phyloP scores from a whole-genome alignment of 2,888 invertebrate species.

The Deilephila elpenor region DNA sequence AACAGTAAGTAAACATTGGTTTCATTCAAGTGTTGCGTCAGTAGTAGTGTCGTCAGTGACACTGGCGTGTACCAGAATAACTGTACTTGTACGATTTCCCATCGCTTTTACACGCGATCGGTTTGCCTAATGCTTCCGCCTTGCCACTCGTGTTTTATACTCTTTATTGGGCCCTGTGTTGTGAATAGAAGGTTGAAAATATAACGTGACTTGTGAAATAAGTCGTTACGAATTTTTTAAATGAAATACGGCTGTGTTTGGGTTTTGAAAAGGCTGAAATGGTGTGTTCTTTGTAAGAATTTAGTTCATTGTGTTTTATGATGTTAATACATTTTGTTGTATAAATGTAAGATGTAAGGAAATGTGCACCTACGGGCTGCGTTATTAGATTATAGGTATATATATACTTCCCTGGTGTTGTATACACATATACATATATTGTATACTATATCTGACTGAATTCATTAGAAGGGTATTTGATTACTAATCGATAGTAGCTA shows the following conservation, averaged over 20 bases:
- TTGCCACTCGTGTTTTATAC: constrained; percentile 30
- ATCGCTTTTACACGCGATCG: constrained; percentile 35
- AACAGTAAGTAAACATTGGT: constrained; percentile 24
- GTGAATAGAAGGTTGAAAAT: background rate
- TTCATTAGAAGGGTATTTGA: too few relatives aligned
- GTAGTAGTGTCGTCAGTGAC: constrained; percentile 39
- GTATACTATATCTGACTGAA: too few relatives aligned
- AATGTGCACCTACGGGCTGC: too few relatives aligned
- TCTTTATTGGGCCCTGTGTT: background rate
- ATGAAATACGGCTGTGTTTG: background rate
- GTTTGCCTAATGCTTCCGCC: constrained; percentile 53
- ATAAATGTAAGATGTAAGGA: too few relatives aligned
- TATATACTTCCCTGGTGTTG: too few relatives aligned
- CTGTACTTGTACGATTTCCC: constrained; percentile 59
- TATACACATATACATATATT: too few relatives aligned
- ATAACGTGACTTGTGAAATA: background rate
- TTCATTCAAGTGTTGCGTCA: constrained; percentile 29
- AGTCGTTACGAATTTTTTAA: background rate
- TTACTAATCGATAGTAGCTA: too few relatives aligned
- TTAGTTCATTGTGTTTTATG: too few relatives aligned
- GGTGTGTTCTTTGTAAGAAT: background rate
- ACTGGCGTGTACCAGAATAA: constrained; percentile 48
- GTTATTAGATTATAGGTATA: too few relatives aligned
- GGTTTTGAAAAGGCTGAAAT: background rate
- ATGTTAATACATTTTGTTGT: too few relatives aligned